Base-by-base conservation (phyloP, 2,888 invertebrate genomes). In the Callyntrura sp. region DNA sequence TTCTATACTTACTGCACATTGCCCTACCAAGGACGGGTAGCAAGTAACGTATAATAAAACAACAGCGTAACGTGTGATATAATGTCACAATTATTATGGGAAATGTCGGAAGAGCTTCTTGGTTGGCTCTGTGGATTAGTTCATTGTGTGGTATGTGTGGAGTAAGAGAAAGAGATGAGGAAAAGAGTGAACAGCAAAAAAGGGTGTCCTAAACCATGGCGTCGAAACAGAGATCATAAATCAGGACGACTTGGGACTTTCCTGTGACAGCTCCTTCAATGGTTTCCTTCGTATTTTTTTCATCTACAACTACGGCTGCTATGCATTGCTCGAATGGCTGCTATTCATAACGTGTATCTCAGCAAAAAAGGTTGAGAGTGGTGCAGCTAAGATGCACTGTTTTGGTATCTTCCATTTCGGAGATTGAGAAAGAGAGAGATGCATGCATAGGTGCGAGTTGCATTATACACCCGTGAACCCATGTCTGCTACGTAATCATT, bases 141-240 rank as follows among this genome's bases (percentile, higher is more conserved):
- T 35, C 35, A 35, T 35, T 35, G 35, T 35, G 35, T 35, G 35
- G 35, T 35, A n/a, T n/a, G 35, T 20, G 55, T 81, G 0, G 35
- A 81, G 60, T 60, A 12, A 57, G 17, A 17, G 12, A 23, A 81
- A 62, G 12, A 81, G 60, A 81, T 60, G 12, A 81, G 60, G 43
- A 11, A 60, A 23, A 62, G 65, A 82, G 65, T 28, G 68, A 70
- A 35, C 14, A 60, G 84, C 60, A 55, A 82, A 91, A 35, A 90
- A 91, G 93, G 91, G 91, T 90, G 91, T 92, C 89, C 84, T 93
- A 93, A 93, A 92, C 92, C 93, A 93, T 93, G 93, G 93, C 93
- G 92, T 92, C 93, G 89, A 92, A 93, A 92, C 92, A 91, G 91
- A 92, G 90, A 35, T 90, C 91, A 92, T 93, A 93, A 93, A 93